phyloP scores from a whole-genome alignment of 1,140 invertebrate species.

The Diorhabda elongata region DNA sequence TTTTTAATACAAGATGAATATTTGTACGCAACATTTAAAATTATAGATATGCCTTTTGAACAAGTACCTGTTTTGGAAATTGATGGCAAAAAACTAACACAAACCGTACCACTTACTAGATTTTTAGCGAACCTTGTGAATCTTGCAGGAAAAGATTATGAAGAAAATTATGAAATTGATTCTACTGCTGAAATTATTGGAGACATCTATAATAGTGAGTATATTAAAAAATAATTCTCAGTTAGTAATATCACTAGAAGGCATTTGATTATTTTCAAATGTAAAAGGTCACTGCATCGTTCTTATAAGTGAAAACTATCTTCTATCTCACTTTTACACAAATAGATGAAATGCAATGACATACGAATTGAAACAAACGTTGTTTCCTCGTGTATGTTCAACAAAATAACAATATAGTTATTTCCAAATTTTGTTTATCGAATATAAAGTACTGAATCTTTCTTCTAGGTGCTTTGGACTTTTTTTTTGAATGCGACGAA shows the following conservation, averaged over 20 bases:
- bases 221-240: slow-evolving; percentile 42
- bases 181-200: slow-evolving; percentile 51
- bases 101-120: slow-evolving; percentile 64
- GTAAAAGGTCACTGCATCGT: too few relatives aligned
- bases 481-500: neutral
- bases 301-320: too few relatives aligned
- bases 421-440: too few relatives aligned
- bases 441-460: neutral
- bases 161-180: slow-evolving; percentile 62
- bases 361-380: too few relatives aligned
- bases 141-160: slow-evolving; percentile 59
- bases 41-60: slow-evolving; percentile 64
- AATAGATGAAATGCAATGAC: too few relatives aligned
- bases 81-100: slow-evolving; percentile 62
- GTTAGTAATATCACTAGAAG: neutral
- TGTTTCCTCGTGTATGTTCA: too few relatives aligned
- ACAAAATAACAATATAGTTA: too few relatives aligned
- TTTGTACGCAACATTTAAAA: too few relatives aligned
- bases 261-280: too few relatives aligned
- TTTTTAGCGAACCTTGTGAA: slow-evolving; percentile 64
- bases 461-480: neutral
- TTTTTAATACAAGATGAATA: too few relatives aligned
- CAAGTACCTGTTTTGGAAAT: slow-evolving; percentile 69
- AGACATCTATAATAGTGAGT: slow-evolving; percentile 10
- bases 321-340: too few relatives aligned